A percentile compares a stretch with the other conserved stretches of the same genome.
Conservation (phyloP, 2,797 vertebrate genomes). For the Muscicapa striata region DNA sequence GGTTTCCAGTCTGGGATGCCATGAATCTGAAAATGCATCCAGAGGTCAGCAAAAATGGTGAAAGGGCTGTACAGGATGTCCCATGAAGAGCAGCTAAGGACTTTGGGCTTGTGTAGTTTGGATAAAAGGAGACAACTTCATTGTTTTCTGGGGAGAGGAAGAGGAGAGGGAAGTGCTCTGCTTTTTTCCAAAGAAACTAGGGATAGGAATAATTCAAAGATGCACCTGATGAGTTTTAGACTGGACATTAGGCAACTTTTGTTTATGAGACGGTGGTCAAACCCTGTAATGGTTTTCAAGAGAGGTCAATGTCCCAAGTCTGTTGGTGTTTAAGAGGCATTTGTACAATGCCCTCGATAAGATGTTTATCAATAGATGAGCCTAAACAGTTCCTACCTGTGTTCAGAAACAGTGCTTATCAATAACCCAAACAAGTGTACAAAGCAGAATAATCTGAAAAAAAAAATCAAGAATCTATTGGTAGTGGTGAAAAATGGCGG, state of each 20-base stretch:
- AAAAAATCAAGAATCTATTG: not conserved
- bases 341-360: not conserved
- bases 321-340: not conserved
- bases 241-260: not conserved
- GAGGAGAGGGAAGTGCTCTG: not conserved
- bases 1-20: not conserved
- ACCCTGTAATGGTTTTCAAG: not conserved
- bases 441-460: not conserved
- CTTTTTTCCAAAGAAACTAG: not conserved
- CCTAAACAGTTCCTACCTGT: not conserved
- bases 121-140: not conserved
- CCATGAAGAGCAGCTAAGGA: not conserved
- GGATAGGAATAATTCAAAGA: not conserved
- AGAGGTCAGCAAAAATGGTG: not conserved
- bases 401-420: not conserved
- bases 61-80: too few relatives aligned
- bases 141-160: not conserved
- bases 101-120: not conserved
- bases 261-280: not conserved
- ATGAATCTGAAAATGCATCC: not conserved
- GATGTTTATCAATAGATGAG: not conserved
- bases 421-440: not conserved
- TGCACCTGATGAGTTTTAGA: not conserved
- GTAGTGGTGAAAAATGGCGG: not conserved
- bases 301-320: fast-evolving